These are phyloP conservation scores for Blastobasis adustella DNA, from an alignment of 2,888 invertebrate species.

Conservation along the genomic window DNA sequence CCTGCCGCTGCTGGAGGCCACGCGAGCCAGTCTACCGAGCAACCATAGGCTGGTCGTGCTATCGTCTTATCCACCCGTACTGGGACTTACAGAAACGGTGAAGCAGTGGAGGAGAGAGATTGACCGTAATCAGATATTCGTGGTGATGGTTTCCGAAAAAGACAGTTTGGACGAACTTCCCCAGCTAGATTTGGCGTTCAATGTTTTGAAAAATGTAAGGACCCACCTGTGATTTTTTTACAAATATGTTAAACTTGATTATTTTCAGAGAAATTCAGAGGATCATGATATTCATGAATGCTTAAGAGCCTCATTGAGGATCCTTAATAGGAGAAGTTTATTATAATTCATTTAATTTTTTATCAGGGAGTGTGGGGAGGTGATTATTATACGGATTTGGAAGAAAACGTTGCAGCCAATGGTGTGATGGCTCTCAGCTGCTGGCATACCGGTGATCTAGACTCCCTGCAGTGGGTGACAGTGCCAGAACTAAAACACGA, in stretches of 20 bases:
- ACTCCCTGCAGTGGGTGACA: constrained; percentile 36
- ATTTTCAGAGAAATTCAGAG: neutral
- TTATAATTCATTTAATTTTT: constrained; percentile 9
- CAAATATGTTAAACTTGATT: too few species aligned
- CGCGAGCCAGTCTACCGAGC: constrained; percentile 18
- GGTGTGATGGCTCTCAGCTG: constrained; percentile 19
- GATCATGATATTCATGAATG: neutral
- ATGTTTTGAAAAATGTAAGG: constrained; percentile 28
- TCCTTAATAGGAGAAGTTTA: neutral
- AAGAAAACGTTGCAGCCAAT: constrained; percentile 9
- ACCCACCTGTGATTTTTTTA: neutral
- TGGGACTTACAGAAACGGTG: constrained; percentile 27
- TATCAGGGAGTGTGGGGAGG: constrained; percentile 29
- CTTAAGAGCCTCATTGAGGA: neutral
- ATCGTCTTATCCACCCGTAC: constrained; percentile 25
- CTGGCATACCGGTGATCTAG: constrained; percentile 23
- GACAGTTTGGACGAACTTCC: constrained; percentile 27
- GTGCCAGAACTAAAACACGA: constrained; percentile 10
- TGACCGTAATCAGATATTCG: constrained; percentile 25
- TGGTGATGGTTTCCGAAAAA: constrained; percentile 31
- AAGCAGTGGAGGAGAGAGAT: constrained; percentile 27
- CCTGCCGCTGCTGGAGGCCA: constrained; percentile 18
- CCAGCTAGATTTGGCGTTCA: constrained; percentile 29
- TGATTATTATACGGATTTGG: constrained; percentile 25
- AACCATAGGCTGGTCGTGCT: constrained; percentile 27